phyloP scores from a whole-genome alignment of 2,888 invertebrate species.

The Drepanosiphum platanoidis region DNA sequence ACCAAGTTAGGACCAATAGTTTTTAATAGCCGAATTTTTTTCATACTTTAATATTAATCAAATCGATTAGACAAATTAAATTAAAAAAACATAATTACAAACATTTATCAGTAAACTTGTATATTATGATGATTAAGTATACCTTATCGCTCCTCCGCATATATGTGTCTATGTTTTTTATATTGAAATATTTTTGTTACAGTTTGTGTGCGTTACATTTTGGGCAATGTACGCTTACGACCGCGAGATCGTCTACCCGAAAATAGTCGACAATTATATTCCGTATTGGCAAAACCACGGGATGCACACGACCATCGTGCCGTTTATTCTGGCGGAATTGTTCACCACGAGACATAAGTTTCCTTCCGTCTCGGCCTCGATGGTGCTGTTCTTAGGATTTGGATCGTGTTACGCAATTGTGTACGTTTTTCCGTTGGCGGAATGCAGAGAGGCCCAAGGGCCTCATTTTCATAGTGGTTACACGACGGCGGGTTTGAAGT shows the following conservation, averaged over 20 bases:
- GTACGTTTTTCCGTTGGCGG: constrained; percentile 59
- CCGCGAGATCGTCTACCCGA: constrained; percentile 72
- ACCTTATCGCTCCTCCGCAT: not conserved
- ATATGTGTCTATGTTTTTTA: not conserved
- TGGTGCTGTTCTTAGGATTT: constrained; percentile 61
- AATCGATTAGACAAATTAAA: not conserved
- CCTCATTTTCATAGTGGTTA: not conserved
- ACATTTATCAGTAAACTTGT: not conserved
- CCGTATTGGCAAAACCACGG: constrained; percentile 74
- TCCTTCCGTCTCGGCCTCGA: constrained; percentile 61
- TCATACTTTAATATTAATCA: too few species aligned
- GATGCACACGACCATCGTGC: constrained; percentile 70
- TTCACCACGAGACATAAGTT: constrained; percentile 65
- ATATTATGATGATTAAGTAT: not conserved
- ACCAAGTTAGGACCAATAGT: too few species aligned
- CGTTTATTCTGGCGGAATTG: constrained; percentile 67
- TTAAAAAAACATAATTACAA: not conserved
- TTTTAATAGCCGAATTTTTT: too few species aligned
- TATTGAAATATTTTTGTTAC: constrained; percentile 65
- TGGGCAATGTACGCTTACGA: constrained; percentile 71
- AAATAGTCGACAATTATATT: constrained; percentile 69
- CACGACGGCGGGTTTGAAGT: not conserved
- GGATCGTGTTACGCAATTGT: constrained; percentile 60
- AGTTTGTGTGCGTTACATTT: constrained; percentile 71
- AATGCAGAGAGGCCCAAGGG: too few species aligned